Evolutionary conservation across 2,888 invertebrate genomes (phyloP), one percentile per base, ranked within the genome.

Genomic region (Ormyrus labotus): DNA sequence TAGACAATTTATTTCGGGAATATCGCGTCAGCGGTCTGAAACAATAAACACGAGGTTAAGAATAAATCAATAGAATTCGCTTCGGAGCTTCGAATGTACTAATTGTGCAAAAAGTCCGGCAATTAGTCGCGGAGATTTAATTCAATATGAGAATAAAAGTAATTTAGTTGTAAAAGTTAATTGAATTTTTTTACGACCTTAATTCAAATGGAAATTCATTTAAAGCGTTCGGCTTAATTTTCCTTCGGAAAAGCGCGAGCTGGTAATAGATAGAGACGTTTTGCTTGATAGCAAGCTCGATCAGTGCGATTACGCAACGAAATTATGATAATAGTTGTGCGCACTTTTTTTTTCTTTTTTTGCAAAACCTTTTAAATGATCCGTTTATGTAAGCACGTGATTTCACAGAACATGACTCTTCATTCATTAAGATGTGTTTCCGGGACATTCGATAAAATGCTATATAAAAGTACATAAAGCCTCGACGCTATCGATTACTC

Each of bases 1-100:
- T 58, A 11, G 13, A 34, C 51, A 10, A 60, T 60, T 60, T 60
- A 71, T 60, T 71, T 71, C 34, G 19, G 48, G 48, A 58, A 70
- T 70, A 58, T 48, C 51, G 73, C 76, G 75, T 68, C 64, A 72
- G 63, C 47, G 11, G 63, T 13, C 45, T 63, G 53, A 51, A 13
- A 45, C 10, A 76, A 63, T 67, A 69, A 34, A 5, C 67, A 63
- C 60, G 9, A 60, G 0, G 47, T 51, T 34, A 34, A 71, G 60
- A 71, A 60, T 71, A 71, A 50, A 10, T 13, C 60, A 11, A 50
- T 71, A 19, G 50, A 50, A 60, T 60, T 60, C 3, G 0, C 19
- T 0, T 10, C 11, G 9, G 9, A 50, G 50, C 60, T 34, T 6
- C 50, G 9, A 60, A 7, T 71, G n/a, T 11, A 71, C 60, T 50